Evolutionary conservation across 2,113 vertebrate genomes (phyloP).

Genomic region (Tachuris rubrigastra): DNA sequence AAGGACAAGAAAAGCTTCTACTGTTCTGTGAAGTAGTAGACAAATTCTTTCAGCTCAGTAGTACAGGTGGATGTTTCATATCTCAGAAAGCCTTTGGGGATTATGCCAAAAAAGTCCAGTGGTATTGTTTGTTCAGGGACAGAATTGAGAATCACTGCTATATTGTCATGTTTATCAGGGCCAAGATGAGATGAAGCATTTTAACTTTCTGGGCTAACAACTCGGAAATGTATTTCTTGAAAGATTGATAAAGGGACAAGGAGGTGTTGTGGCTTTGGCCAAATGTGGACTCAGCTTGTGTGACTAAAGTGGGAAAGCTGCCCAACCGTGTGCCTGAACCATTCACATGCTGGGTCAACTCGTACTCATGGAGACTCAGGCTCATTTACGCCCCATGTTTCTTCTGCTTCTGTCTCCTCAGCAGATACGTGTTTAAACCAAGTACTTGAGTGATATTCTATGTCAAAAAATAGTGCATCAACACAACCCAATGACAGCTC

Average conservation of each 20-base stretch:
- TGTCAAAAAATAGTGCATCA: neutral
- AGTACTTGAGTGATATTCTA: neutral
- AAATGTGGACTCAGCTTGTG: neutral
- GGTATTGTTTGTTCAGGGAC: neutral
- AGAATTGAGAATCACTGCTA: neutral
- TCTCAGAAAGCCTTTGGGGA: neutral
- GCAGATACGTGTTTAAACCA: neutral
- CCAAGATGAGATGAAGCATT: neutral
- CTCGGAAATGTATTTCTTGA: neutral
- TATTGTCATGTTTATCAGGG: neutral
- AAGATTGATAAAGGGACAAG: neutral
- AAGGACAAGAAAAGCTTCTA: neutral
- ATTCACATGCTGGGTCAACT: neutral
- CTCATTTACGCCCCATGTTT: neutral
- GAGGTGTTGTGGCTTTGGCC: neutral
- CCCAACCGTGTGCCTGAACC: neutral
- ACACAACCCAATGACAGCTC: accelerated
- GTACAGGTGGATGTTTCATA: neutral
- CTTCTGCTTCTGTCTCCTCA: neutral
- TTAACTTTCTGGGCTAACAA: neutral
- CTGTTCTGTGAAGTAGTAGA: neutral
- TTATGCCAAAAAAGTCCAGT: neutral
- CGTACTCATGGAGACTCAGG: accelerated
- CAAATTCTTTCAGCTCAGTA: neutral
- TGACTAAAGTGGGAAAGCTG: neutral